Conservation (phyloP, 2,113 vertebrate species). For the Campylomormyrus numenius region DNA sequence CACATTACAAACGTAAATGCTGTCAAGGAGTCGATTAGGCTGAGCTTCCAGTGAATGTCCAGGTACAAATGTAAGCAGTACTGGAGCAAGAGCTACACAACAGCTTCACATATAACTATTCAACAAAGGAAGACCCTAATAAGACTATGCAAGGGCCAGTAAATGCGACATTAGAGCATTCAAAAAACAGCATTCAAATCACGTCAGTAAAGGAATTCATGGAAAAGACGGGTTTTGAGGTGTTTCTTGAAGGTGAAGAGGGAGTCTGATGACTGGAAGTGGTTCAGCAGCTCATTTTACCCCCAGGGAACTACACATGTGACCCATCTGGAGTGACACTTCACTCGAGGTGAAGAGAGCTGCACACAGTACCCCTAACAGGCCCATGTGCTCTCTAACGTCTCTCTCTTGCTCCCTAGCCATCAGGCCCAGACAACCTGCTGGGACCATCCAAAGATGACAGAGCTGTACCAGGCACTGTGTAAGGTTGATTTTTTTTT, state of each 20-base stretch:
- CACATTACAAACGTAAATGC: not conserved
- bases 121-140: not conserved
- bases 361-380: not conserved
- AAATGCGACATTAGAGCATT: not conserved
- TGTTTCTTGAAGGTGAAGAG: not conserved
- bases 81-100: not conserved
- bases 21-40: not conserved
- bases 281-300: not conserved
- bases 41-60: not conserved
- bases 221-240: not conserved
- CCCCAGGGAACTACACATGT: not conserved
- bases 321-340: not conserved
- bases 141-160: not conserved
- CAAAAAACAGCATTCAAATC: not conserved
- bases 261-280: not conserved
- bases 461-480: slow-evolving; percentile 87
- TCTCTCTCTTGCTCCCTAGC: slow-evolving; percentile 49
- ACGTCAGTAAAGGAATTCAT: not conserved
- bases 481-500: slow-evolving; percentile 62
- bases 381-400: not conserved
- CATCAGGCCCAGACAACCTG: slow-evolving; percentile 97
- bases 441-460: slow-evolving; percentile 99
- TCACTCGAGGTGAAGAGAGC: not conserved
- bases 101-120: not conserved
- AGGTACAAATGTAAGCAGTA: not conserved